phyloP scores from a whole-genome alignment of 2,888 invertebrate species.

The Hybos culiciformis region DNA sequence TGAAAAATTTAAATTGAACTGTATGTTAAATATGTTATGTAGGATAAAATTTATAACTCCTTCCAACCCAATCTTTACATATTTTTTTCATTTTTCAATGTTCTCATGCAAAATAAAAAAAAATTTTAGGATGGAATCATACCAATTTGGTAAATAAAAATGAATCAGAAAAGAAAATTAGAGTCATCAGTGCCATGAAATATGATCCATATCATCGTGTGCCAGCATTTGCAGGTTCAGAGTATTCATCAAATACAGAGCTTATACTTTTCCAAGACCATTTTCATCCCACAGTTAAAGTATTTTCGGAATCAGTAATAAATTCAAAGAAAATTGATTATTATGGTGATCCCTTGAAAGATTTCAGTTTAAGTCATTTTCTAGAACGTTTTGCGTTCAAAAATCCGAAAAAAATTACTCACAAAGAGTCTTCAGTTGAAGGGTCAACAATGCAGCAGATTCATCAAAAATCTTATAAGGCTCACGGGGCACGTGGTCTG shows the following conservation, averaged over 20 bases:
- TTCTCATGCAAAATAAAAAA: no score
- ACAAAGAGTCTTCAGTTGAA: conserved; percentile 34
- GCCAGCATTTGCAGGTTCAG: conserved; percentile 71
- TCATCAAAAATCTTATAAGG: conserved; percentile 46
- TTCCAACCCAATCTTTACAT: no score
- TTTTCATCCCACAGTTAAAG: conserved; percentile 81
- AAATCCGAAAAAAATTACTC: conserved; percentile 61
- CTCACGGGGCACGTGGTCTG: conserved; percentile 54
- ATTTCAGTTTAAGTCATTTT: conserved; percentile 82
- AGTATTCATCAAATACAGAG: conserved; percentile 58
- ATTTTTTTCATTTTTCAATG: no score
- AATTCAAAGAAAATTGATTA: conserved; percentile 64
- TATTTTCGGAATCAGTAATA: conserved; percentile 72
- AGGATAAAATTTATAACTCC: no score
- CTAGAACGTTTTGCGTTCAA: conserved; percentile 91
- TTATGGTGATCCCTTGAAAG: conserved; percentile 84
- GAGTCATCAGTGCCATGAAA: conserved; percentile 36
- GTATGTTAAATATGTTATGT: no score
- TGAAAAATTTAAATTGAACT: no score
- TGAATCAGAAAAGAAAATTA: conserved; percentile 25
- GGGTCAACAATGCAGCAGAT: conserved; percentile 16
- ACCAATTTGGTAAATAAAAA: conserved; percentile 18
- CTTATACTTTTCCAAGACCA: conserved; percentile 56
- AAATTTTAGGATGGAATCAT: conserved; percentile 28
- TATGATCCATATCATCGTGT: conserved; percentile 66